Evolutionary conservation across 2,888 invertebrate genomes (phyloP), one percentile per base, ranked within the genome.

Genomic region (Yponomeuta plumbellus): DNA sequence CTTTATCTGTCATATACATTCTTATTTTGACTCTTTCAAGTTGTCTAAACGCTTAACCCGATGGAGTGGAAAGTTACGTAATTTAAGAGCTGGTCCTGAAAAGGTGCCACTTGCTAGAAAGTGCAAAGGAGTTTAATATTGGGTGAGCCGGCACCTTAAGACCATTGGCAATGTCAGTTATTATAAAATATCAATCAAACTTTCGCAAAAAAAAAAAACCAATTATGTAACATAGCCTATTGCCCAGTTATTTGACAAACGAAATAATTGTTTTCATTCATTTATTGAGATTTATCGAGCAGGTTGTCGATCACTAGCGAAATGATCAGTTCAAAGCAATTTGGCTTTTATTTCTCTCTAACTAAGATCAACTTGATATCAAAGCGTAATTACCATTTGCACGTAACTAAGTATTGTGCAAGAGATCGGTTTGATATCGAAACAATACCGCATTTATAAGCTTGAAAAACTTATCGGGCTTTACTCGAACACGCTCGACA

Each of bases 351-450:
- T 22, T 13, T 1, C 4, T 5, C 8, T 13, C 21, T 6, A 59
- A 59, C 13, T 11, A 59, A 59, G 59, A 59, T 21, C 23, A 22
- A 2, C 23, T 21, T 11, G 21, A 59, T 59, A 59, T 59, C 59
- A 17, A n/a, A 62, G 34, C 75, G 77, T 88, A 86, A 87, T 87
- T 86, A 86, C 82, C 74, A 75, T 81, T 78, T 78, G 80, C 82
- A 86, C 85, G 87, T 85, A 86, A 88, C 81, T n/a, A 62, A 62
- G 26, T 71, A 80, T 88, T 88, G 82, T 80, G 85, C 80, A 89
- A 88, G 73, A 74, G 76, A 77, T 78, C 76, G 76, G 17, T 74
- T 76, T 71, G 75, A 77, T 76, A 76, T 76, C 75, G 74, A 77
- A 78, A 79, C 75, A 76, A 76, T 74, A 72, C 74, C 11, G 21